Conservation (phyloP, 2,113 vertebrate genomes). For the Alaudala cheleensis region DNA sequence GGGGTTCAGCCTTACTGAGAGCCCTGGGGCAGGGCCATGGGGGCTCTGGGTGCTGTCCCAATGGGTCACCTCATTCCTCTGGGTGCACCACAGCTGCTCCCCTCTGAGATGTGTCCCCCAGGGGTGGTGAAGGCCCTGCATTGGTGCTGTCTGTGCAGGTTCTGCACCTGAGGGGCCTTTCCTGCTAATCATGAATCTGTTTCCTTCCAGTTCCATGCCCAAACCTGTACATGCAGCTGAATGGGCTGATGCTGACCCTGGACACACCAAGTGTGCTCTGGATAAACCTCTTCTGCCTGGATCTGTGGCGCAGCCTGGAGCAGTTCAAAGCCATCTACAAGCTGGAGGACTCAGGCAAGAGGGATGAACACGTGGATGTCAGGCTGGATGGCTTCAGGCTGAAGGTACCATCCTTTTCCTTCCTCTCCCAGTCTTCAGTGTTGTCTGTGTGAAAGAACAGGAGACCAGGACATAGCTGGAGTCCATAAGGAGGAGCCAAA, state of each 20-base stretch:
- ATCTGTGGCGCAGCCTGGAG: slow-evolving; percentile 89
- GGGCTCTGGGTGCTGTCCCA: not conserved
- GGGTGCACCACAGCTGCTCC: not conserved
- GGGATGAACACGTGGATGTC: slow-evolving; percentile 88
- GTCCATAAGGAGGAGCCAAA: not conserved
- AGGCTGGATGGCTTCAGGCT: slow-evolving; percentile 86
- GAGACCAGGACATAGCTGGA: not conserved
- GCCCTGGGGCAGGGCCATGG: not conserved
- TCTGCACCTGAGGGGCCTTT: not conserved
- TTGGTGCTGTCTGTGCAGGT: not conserved
- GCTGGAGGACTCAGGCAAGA: slow-evolving; percentile 84
- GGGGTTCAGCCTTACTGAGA: not conserved
- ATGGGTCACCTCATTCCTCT: not conserved
- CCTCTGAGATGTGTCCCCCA: not conserved
- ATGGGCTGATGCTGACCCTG: slow-evolving; percentile 86
- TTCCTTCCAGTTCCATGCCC: slow-evolving; percentile 85
- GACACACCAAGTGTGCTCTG: slow-evolving; percentile 90
- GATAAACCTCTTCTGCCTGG: slow-evolving; percentile 91
- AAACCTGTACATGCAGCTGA: slow-evolving; percentile 90
- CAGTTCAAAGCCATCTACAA: slow-evolving; percentile 97
- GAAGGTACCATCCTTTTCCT: slow-evolving; percentile 75
- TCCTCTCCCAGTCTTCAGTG: not conserved
- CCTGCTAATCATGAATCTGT: not conserved
- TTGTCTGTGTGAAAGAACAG: not conserved
- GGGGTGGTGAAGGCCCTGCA: not conserved